A percentile compares a stretch with the other conserved stretches of the same genome.
These are phyloP conservation scores for Bellardia bayeri DNA, from an alignment of 2,888 invertebrate species.

Conservation along the genomic window DNA sequence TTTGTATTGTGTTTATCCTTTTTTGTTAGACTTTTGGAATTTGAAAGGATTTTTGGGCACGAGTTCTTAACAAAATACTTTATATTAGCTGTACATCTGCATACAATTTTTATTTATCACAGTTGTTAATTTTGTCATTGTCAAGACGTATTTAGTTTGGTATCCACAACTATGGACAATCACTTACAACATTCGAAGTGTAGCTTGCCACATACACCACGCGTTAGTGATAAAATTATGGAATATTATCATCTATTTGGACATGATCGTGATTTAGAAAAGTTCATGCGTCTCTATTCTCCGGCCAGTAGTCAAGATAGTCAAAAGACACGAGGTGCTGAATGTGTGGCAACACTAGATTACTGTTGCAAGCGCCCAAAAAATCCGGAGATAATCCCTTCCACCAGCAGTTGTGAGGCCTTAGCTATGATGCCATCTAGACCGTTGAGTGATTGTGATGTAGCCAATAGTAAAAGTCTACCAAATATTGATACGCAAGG, in stretches of 20 bases:
- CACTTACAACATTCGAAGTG: constrained; percentile 17
- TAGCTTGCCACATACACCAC: constrained; percentile 72
- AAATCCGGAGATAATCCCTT: constrained; percentile 50
- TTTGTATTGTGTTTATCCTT: background rate
- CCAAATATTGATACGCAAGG: constrained; percentile 63
- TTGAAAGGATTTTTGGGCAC: constrained; percentile 12
- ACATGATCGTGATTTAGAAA: constrained; percentile 87
- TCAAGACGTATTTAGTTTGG: background rate
- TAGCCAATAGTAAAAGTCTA: constrained; percentile 62
- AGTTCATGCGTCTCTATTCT: constrained; percentile 86
- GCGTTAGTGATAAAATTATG: constrained; percentile 82
- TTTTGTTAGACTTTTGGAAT: constrained; percentile 5
- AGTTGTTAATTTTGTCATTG: constrained; percentile 21
- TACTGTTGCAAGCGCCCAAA: constrained; percentile 22
- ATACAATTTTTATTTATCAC: background rate
- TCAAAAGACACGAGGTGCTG: constrained; percentile 19
- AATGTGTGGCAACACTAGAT: background rate
- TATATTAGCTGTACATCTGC: constrained; percentile 24
- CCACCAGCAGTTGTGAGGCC: constrained; percentile 49
- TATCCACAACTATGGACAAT: constrained; percentile 32
- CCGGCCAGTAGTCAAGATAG: constrained; percentile 61
- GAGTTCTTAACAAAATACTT: background rate
- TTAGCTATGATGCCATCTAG: constrained; percentile 49
- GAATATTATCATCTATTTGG: constrained; percentile 90
- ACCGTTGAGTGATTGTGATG: constrained; percentile 15